Percentiles rank a stretch among this genome's conserved stretches.
Conservation (phyloP, 2,888 invertebrate species). For the Catocala fraxini region DNA sequence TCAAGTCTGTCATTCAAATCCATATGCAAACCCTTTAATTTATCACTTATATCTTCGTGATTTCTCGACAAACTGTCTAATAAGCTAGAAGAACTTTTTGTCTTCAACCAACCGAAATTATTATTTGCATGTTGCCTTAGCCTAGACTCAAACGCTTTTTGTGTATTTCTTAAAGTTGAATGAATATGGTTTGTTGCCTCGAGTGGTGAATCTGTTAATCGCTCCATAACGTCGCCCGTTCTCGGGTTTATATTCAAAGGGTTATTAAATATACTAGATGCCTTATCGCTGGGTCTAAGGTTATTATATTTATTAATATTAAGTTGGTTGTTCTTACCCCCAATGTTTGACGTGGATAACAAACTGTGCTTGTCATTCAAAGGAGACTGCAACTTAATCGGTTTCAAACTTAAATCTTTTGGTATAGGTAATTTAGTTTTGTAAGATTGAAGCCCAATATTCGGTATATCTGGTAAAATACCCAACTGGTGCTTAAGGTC, state of each 20-base stretch:
- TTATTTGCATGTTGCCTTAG: slow-evolving; percentile 48
- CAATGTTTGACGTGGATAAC: slow-evolving; percentile 45
- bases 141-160: slow-evolving; percentile 59
- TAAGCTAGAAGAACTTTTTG: slow-evolving; percentile 60
- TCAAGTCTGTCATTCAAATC: slow-evolving; percentile 73
- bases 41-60: slow-evolving; percentile 70
- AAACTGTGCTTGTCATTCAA: slow-evolving; percentile 51
- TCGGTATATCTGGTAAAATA: slow-evolving; percentile 44
- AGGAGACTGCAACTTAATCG: slow-evolving; percentile 60
- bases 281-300: neutral
- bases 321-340: neutral
- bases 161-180: slow-evolving; percentile 58
- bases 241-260: slow-evolving; percentile 42
- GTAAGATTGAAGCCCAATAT: slow-evolving; percentile 32
- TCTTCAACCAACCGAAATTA: slow-evolving; percentile 43
- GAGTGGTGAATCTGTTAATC: slow-evolving; percentile 47
- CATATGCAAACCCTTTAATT: slow-evolving; percentile 67
- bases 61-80: slow-evolving; percentile 60
- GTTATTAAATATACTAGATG: slow-evolving; percentile 10
- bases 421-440: slow-evolving; percentile 64
- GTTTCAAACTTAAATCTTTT: slow-evolving; percentile 59
- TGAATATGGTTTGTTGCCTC: slow-evolving; percentile 34
- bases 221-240: slow-evolving; percentile 46
- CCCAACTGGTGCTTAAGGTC: slow-evolving; percentile 53
- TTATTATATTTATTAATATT: neutral